Percentiles rank a stretch among this genome's conserved stretches.
phyloP scores from a whole-genome alignment of 2,888 invertebrate species.

The Dromius quadrimaculatus region DNA sequence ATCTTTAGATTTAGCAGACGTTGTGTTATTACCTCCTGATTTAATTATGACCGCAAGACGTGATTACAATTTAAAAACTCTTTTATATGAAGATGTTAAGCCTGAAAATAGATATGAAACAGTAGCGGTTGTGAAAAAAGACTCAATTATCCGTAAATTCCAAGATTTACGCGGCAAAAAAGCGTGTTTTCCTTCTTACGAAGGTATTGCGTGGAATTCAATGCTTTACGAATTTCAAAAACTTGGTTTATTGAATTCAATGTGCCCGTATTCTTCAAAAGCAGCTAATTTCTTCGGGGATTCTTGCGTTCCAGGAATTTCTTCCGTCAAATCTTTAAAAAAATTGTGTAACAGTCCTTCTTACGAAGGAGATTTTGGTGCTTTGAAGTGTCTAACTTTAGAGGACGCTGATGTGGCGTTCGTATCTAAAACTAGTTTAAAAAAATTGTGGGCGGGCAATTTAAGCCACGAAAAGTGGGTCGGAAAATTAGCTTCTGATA shows the following conservation, averaged over 20 bases:
- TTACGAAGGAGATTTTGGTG: conserved; percentile 72
- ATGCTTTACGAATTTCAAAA: conserved; percentile 67
- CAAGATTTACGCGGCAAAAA: conserved; percentile 77
- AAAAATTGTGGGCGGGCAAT: conserved; percentile 63
- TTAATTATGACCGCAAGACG: conserved; percentile 77
- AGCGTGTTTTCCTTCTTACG: conserved; percentile 85
- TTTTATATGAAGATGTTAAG: conserved; percentile 74
- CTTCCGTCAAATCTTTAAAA: conserved; percentile 60
- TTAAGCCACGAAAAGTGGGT: conserved; percentile 68
- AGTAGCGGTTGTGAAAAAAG: conserved; percentile 76
- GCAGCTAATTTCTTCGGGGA: conserved; percentile 73
- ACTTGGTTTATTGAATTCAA: conserved; percentile 60
- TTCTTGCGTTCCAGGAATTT: conserved; percentile 73
- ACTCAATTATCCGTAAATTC: conserved; percentile 71
- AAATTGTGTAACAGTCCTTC: conserved; percentile 61
- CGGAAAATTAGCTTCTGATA: conserved; percentile 61
- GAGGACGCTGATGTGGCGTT: conserved; percentile 84
- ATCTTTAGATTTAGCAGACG: conserved; percentile 74
- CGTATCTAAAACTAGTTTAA: conserved; percentile 65
- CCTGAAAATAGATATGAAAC: conserved; percentile 74
- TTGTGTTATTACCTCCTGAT: conserved; percentile 79
- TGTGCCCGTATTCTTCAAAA: conserved; percentile 64
- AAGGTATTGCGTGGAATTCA: conserved; percentile 78
- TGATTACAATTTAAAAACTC: conserved; percentile 69
- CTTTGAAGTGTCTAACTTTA: conserved; percentile 76